Percentiles rank a stretch among this genome's conserved stretches.
These are phyloP conservation scores for Forpus xanthops DNA, from an alignment of 2,797 vertebrate genomes.

Conservation along the genomic window DNA sequence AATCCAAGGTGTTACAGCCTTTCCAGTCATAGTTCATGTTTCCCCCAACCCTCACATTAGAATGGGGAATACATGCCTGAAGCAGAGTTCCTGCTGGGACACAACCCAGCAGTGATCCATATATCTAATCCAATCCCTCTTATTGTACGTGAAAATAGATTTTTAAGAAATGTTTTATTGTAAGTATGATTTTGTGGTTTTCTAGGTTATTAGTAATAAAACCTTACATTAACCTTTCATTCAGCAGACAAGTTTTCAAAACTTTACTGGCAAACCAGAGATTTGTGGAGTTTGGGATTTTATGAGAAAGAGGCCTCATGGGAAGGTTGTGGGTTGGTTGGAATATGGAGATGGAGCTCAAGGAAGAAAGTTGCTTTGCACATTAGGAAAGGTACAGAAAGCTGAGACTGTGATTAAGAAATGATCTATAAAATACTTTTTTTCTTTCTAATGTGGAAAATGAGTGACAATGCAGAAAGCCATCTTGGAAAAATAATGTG, in stretches of 20 bases:
- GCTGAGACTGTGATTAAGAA: not conserved
- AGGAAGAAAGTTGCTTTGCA: not conserved
- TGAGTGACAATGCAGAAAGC: not conserved
- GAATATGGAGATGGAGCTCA: not conserved
- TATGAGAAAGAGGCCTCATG: not conserved
- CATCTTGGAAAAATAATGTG: not conserved
- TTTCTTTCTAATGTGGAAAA: not conserved
- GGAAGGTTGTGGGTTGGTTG: not conserved
- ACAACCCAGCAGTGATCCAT: not conserved
- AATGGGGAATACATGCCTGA: not conserved
- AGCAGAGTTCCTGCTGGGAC: not conserved
- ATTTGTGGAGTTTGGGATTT: not conserved
- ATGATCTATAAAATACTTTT: not conserved
- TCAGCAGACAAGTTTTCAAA: not conserved
- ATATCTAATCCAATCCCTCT: not conserved
- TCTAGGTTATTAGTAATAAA: not conserved
- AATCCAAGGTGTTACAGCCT: not conserved
- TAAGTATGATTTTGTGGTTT: not conserved
- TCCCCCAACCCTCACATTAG: not conserved
- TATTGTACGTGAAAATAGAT: not conserved
- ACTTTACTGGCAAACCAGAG: not conserved
- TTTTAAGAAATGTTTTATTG: not conserved
- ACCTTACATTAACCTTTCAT: not conserved
- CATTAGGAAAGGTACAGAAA: not conserved
- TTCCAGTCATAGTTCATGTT: not conserved